Evolutionary conservation across 2,888 invertebrate genomes (phyloP).

Genomic region (Poecilus cupreus): DNA sequence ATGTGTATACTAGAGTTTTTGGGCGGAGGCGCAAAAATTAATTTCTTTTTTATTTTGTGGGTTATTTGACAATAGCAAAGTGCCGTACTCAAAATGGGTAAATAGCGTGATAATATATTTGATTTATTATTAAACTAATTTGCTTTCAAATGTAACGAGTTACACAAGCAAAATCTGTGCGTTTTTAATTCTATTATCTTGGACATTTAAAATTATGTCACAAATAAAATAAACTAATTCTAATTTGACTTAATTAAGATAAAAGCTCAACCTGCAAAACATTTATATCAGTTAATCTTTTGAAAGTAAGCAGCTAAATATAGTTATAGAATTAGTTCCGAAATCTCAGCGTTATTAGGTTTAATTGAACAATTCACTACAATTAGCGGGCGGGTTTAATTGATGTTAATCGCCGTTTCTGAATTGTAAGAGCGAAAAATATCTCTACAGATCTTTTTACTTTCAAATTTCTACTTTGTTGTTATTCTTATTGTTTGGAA

Average conservation of each 20-base stretch:
- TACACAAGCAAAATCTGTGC: too few species aligned
- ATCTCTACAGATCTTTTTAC: conserved; percentile 1
- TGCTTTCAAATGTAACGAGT: too few species aligned
- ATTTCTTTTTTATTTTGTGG: too few species aligned
- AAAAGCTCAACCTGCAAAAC: neutral
- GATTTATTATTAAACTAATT: too few species aligned
- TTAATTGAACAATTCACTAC: conserved; percentile 23
- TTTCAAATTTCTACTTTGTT: conserved; percentile 30
- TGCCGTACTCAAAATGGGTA: too few species aligned
- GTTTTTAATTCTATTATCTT: too few species aligned
- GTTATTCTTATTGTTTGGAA: conserved; percentile 6
- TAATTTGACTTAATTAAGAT: neutral
- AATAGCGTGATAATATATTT: too few species aligned
- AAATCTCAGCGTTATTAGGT: conserved; percentile 24
- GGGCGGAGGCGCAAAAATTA: too few species aligned
- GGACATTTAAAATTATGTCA: too few species aligned
- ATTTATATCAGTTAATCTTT: neutral
- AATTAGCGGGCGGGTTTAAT: conserved; percentile 11
- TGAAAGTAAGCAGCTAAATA: conserved; percentile 4
- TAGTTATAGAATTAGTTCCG: neutral
- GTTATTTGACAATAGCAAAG: too few species aligned
- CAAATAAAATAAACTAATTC: neutral
- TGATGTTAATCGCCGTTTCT: neutral
- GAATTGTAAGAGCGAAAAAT: neutral
- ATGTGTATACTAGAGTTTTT: too few species aligned